phyloP scores from a whole-genome alignment of 2,888 invertebrate genomes.

The Plebejus argus region DNA sequence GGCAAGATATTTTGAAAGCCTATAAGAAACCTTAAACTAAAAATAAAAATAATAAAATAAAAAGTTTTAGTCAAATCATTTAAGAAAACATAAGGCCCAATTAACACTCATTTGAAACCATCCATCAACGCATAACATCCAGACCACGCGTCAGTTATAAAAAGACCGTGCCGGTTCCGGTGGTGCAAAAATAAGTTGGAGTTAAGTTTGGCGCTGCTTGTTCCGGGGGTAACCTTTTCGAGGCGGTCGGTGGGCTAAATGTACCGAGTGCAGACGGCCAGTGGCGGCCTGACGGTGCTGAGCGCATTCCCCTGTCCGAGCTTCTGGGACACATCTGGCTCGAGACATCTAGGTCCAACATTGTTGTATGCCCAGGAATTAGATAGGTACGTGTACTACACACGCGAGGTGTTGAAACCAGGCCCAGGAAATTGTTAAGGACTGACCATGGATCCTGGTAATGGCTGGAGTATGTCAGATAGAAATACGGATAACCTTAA shows the following conservation, averaged over 20 bases:
- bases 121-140: neutral
- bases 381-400: neutral
- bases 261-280: slow-evolving; percentile 49
- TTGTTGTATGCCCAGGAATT: neutral
- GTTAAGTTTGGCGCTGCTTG: slow-evolving; percentile 75
- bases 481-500: too few species aligned
- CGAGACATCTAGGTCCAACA: neutral
- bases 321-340: slow-evolving; percentile 42
- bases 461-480: too few species aligned
- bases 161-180: slow-evolving; percentile 45
- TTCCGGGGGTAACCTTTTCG: slow-evolving; percentile 73
- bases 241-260: slow-evolving; percentile 63
- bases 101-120: neutral
- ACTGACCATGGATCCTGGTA: too few species aligned
- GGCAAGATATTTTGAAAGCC: too few species aligned
- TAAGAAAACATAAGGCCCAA: neutral
- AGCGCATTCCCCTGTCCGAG: slow-evolving; percentile 44
- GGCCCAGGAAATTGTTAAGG: too few species aligned
- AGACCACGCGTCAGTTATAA: slow-evolving; percentile 21
- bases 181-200: slow-evolving; percentile 65
- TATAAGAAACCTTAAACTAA: too few species aligned
- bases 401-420: too few species aligned
- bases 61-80: neutral
- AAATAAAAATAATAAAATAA: too few species aligned
- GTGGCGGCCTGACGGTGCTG: slow-evolving; percentile 54